These are phyloP conservation scores for Temnothorax unifasciatus DNA, from an alignment of 2,888 invertebrate genomes.

Conservation along the genomic window DNA sequence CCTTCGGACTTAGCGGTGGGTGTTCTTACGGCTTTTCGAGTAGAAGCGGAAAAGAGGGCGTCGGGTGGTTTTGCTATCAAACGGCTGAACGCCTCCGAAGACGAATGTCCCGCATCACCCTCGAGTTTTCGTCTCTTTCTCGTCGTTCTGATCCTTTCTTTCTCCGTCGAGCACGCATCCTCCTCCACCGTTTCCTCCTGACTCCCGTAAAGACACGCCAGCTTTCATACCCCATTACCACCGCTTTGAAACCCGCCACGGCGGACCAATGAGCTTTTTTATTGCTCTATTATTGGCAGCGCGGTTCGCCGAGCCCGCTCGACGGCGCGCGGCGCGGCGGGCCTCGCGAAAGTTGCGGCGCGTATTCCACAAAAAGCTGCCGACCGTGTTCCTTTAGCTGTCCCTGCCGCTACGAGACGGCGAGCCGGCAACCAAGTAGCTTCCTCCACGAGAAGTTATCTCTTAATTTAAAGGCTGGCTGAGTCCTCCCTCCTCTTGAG, in stretches of 20 bases:
- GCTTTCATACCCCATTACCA: slow-evolving; percentile 84
- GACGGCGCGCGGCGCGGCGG: slow-evolving; percentile 49
- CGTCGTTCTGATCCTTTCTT: slow-evolving; percentile 48
- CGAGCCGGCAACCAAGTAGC: slow-evolving; percentile 36
- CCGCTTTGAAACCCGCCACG: slow-evolving; percentile 80
- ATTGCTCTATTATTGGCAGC: slow-evolving; percentile 75
- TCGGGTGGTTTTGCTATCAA: slow-evolving; percentile 78
- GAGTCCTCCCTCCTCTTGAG: slow-evolving; percentile 21
- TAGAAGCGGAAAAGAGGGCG: slow-evolving; percentile 45
- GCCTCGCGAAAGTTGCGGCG: slow-evolving; percentile 64
- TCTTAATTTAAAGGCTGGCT: slow-evolving; percentile 51
- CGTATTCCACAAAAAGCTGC: slow-evolving; percentile 65
- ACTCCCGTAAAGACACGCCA: slow-evolving; percentile 69
- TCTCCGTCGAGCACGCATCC: slow-evolving; percentile 36
- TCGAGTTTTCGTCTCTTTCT: slow-evolving; percentile 58
- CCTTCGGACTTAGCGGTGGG: slow-evolving; percentile 31
- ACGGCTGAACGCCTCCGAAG: slow-evolving; percentile 83
- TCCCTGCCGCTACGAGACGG: slow-evolving; percentile 19
- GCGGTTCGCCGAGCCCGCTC: slow-evolving; percentile 41
- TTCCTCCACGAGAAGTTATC: slow-evolving; percentile 39
- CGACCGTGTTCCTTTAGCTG: slow-evolving; percentile 55
- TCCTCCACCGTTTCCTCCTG: slow-evolving; percentile 57
- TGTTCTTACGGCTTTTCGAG: slow-evolving; percentile 33
- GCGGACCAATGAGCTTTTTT: slow-evolving; percentile 73
- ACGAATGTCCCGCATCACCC: slow-evolving; percentile 77